Percentiles rank a stretch among this genome's conserved stretches.
These are phyloP conservation scores for Nycticryphes semicollaris DNA, from an alignment of 2,113 vertebrate species.

Conservation along the genomic window DNA sequence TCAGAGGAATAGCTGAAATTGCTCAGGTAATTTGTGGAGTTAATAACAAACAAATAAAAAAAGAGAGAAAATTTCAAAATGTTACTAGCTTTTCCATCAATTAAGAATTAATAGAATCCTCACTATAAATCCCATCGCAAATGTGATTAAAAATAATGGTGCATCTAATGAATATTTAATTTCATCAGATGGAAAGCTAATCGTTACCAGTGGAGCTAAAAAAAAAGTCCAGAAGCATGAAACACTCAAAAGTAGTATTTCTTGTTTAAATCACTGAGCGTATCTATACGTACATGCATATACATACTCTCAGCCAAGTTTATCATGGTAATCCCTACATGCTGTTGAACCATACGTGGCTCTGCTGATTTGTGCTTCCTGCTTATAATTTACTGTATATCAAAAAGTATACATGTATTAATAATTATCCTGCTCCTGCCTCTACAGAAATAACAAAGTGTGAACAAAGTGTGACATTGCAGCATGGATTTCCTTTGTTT, in stretches of 20 bases:
- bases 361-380: not conserved
- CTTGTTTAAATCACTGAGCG: not conserved
- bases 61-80: not conserved
- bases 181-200: not conserved
- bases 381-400: not conserved
- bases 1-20: not conserved
- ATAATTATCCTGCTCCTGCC: not conserved
- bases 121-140: not conserved
- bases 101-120: not conserved
- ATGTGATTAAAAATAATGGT: not conserved
- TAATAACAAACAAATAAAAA: not conserved
- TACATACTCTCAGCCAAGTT: not conserved
- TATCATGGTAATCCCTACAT: not conserved
- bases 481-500: slow-evolving; percentile 2
- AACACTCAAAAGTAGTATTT: not conserved
- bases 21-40: not conserved
- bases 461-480: not conserved
- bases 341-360: not conserved
- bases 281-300: not conserved
- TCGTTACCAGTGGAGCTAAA: not conserved
- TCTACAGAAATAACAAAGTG: not conserved
- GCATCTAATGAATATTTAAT: not conserved
- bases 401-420: not conserved
- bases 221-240: not conserved
- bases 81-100: not conserved